Conservation (phyloP, 2,113 vertebrate species). For the Haplochromis vanheusdeni region DNA sequence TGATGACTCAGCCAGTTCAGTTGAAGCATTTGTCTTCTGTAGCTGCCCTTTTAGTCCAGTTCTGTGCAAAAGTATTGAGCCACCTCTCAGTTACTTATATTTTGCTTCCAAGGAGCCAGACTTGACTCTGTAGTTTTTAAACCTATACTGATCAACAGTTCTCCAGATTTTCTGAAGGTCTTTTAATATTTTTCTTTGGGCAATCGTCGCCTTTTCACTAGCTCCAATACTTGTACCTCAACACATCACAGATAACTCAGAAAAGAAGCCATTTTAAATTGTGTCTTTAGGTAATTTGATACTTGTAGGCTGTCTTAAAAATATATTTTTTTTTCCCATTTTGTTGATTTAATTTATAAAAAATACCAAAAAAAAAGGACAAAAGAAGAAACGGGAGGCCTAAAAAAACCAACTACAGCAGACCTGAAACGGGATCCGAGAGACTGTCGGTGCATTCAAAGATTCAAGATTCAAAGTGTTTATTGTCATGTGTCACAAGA, state of each 20-base stretch:
- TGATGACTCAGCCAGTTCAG: not conserved
- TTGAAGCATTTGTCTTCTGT: not conserved
- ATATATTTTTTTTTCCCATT: fast-evolving
- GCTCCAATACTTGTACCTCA: not conserved
- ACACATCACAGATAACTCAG: not conserved
- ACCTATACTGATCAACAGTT: not conserved
- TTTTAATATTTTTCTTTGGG: not conserved
- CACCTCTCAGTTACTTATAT: not conserved
- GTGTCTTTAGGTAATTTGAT: not conserved
- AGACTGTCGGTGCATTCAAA: not conserved
- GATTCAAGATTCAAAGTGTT: not conserved
- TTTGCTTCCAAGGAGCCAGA: not conserved
- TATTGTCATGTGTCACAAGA: not conserved
- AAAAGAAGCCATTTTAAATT: not conserved
- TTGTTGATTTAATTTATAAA: not conserved
- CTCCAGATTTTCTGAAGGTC: not conserved
- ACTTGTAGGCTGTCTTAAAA: not conserved
- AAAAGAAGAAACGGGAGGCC: fast-evolving
- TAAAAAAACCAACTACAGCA: not conserved
- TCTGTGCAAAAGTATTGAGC: not conserved
- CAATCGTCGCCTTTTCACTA: not conserved
- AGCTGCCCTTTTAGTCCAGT: not conserved
- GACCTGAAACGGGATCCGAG: not conserved
- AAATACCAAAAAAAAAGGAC: fast-evolving
- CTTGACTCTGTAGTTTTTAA: not conserved